These are phyloP conservation scores for Tetrapedia diversipes DNA, from an alignment of 2,888 invertebrate genomes.

Conservation along the genomic window DNA sequence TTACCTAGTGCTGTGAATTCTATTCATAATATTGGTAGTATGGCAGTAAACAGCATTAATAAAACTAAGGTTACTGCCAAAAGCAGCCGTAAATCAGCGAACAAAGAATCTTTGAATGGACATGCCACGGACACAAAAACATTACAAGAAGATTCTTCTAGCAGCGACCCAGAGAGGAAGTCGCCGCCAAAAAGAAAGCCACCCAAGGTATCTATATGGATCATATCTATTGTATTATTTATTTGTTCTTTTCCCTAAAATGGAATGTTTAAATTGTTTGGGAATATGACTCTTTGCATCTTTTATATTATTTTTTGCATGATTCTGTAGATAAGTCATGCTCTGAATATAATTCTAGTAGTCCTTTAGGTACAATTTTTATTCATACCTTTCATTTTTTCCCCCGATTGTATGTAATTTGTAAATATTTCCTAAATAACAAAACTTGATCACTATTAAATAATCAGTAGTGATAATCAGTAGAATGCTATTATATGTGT, in stretches of 20 bases:
- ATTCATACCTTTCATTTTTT: background rate
- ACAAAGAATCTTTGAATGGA: slow-evolving; percentile 83
- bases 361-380: too few relatives aligned
- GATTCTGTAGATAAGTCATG: slow-evolving; percentile 9
- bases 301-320: slow-evolving; percentile 37
- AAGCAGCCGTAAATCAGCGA: slow-evolving; percentile 81
- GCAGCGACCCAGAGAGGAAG: slow-evolving; percentile 86
- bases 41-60: slow-evolving; percentile 87
- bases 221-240: slow-evolving; percentile 25
- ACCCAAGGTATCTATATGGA: slow-evolving; percentile 84
- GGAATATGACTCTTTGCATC: slow-evolving; percentile 4
- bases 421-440: background rate
- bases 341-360: background rate
- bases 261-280: background rate
- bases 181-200: slow-evolving; percentile 87
- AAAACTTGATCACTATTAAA: background rate
- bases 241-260: too few relatives aligned
- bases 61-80: slow-evolving; percentile 84
- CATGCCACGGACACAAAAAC: slow-evolving; percentile 84
- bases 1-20: slow-evolving; percentile 84
- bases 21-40: slow-evolving; percentile 85
- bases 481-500: too few relatives aligned
- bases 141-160: slow-evolving; percentile 86
- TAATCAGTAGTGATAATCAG: too few relatives aligned
- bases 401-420: background rate